Evolutionary conservation across 2,888 invertebrate species (phyloP), one percentile per base, ranked within the genome.

Genomic region (Psylliodes chrysocephalus): DNA sequence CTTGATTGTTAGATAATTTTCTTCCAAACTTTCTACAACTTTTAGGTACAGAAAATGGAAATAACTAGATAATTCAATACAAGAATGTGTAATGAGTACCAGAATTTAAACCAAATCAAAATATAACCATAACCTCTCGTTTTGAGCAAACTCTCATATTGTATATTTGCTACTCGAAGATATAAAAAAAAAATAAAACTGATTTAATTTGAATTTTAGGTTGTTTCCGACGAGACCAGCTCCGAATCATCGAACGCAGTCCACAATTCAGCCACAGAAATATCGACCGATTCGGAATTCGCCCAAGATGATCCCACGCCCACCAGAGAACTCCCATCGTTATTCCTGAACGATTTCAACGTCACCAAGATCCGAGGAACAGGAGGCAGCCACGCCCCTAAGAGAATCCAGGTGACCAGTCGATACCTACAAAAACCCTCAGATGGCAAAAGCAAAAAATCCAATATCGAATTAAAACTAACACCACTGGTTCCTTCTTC

Each of bases 201-300:
- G n/a, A 25, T 7, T 25, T 25, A 25, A 25, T 57, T 46, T 49
- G 10, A 17, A 46, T 78, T 81, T 42, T 82, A 91, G 90, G 86
- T 90, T 73, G 88, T 88, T 71, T 88, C 88, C 64, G 89, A 89
- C 73, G 88, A 89, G 46, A 77, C 79, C 46, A 84, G 86, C 68
- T 88, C 89, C 72, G 88, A 90, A 75, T 87, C 91, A 65, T 88
- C 89, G 70, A 90, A 90, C 73, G 89, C 89, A 75, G 89, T 90
- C 71, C 90, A 91, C 71, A 94, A 94, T 75, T 94, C 94, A 5
- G 94, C 93, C 1, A 95, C 95, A 0, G 95, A 95, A 85, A 95
- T 95, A 73, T 94, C 94, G 49, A 95, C 95, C 0, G 95, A 95
- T 83, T 95, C 95, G 19, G 95, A 95, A 83, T 95, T 95, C 78